Conservation (phyloP, 2,113 vertebrate genomes). For the Morone saxatilis region DNA sequence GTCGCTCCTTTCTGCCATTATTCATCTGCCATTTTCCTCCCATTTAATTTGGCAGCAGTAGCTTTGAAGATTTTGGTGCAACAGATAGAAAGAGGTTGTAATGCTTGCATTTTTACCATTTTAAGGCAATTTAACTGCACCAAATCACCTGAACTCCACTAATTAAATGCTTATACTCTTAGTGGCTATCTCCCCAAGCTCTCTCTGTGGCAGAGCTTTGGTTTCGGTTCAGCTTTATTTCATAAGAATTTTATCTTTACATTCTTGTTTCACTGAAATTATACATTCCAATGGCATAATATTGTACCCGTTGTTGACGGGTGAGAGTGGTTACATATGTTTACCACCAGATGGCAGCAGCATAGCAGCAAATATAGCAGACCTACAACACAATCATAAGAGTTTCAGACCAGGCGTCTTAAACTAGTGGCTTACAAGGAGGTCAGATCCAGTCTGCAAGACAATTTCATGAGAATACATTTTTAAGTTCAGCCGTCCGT, state of each 20-base stretch:
- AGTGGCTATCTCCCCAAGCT: neutral
- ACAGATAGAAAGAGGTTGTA: neutral
- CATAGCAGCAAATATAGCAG: neutral
- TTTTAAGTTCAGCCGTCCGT: neutral
- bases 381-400: neutral
- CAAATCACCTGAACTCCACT: neutral
- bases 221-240: neutral
- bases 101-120: neutral
- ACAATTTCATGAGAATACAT: neutral
- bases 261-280: neutral
- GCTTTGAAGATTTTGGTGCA: neutral
- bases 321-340: neutral
- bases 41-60: neutral
- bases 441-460: neutral
- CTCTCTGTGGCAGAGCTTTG: neutral
- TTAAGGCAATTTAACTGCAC: neutral
- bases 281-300: neutral
- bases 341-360: slow-evolving; percentile 68
- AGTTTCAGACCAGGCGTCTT: neutral
- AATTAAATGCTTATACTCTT: neutral
- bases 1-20: neutral
- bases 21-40: neutral
- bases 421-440: neutral
- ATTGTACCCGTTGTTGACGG: neutral
- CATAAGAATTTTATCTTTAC: neutral